A percentile compares a stretch with the other conserved stretches of the same genome.
Evolutionary conservation across 1,140 invertebrate species (phyloP).

Genomic region (Gerris buenoi): DNA sequence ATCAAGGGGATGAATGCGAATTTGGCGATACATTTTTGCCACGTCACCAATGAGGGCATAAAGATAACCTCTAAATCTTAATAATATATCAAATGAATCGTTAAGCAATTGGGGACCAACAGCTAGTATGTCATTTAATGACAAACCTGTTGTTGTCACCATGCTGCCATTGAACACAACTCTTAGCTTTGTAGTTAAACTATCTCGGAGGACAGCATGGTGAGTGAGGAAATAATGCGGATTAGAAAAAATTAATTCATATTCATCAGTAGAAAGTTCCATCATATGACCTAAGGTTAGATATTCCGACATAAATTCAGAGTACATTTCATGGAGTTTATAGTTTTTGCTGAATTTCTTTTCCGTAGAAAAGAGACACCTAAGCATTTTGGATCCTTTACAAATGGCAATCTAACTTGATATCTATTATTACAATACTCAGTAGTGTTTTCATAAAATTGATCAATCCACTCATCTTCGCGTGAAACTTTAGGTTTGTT

Average conservation of each 20-base stretch:
- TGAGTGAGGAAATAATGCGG: conserved; percentile 12
- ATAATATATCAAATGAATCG: no score
- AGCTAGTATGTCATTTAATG: no score
- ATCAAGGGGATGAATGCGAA: no score
- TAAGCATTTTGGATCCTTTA: not conserved
- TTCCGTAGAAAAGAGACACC: not conserved
- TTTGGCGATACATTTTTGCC: no score
- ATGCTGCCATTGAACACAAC: no score
- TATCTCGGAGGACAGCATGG: conserved; percentile 12
- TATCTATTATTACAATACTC: not conserved
- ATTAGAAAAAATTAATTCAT: not conserved
- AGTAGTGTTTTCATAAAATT: not conserved
- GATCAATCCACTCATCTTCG: not conserved
- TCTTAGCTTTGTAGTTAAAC: no score
- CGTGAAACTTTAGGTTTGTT: not conserved
- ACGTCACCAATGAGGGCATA: no score
- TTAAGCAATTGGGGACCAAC: no score
- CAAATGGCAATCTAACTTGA: not conserved
- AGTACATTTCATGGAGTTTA: not conserved
- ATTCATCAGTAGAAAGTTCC: not conserved
- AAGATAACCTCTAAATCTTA: no score
- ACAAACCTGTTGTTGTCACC: no score
- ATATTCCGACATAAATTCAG: not conserved
- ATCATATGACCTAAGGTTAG: not conserved
- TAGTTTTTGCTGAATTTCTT: not conserved